These are phyloP conservation scores for Horisme vitalbata DNA, from an alignment of 2,888 invertebrate species.

Conservation along the genomic window DNA sequence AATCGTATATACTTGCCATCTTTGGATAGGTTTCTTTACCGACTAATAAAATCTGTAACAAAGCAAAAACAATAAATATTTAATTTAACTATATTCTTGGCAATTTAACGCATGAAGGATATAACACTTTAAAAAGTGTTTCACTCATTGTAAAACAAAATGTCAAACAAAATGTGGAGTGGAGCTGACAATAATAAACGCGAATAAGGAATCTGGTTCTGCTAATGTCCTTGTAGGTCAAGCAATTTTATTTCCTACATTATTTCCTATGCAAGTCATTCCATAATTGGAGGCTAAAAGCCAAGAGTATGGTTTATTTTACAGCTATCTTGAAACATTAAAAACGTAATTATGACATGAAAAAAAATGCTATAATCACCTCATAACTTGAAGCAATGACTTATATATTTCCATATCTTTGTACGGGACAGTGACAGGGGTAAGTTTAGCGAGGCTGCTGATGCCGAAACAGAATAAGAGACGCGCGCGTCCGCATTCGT, in stretches of 20 bases:
- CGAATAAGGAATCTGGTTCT: not conserved
- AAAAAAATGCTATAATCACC: too few relatives aligned
- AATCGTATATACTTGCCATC: conserved; percentile 84
- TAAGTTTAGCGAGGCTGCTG: too few relatives aligned
- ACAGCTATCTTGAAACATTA: not conserved
- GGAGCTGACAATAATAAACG: not conserved
- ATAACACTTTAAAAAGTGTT: not conserved
- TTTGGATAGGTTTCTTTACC: conserved; percentile 66
- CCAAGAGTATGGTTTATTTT: not conserved
- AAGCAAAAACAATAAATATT: conserved; percentile 33
- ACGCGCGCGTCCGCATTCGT: too few relatives aligned
- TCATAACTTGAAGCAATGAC: too few relatives aligned
- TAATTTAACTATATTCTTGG: not conserved
- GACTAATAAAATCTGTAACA: conserved; percentile 74
- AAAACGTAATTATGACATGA: conserved; percentile 5
- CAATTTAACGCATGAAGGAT: too few relatives aligned
- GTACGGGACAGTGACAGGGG: too few relatives aligned
- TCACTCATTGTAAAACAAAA: not conserved
- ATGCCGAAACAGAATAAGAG: too few relatives aligned
- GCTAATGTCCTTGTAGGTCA: conserved; percentile 4
- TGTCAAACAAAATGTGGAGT: too few relatives aligned
- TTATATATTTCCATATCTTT: too few relatives aligned
- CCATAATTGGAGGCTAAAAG: conserved; percentile 15
- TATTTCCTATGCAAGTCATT: conserved; percentile 21
- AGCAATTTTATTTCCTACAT: conserved; percentile 16